Conservation (phyloP, 2,797 vertebrate genomes). For the Galago senegalensis region DNA sequence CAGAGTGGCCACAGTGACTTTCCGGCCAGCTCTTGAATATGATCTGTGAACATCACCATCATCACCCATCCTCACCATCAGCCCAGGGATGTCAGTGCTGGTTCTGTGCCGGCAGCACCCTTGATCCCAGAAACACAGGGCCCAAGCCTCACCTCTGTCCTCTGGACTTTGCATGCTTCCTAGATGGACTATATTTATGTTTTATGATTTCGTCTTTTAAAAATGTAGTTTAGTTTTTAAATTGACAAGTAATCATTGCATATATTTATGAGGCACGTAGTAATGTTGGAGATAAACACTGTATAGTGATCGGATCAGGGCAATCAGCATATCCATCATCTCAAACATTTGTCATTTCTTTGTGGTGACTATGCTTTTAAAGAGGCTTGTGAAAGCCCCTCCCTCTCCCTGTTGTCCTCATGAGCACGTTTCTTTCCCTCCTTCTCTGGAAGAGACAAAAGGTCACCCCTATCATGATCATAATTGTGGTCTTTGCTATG, state of each 20-base stretch:
- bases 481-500: neutral
- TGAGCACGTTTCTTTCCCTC: neutral
- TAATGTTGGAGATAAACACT: neutral
- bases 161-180: neutral
- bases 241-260: neutral
- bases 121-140: neutral
- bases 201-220: neutral
- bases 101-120: too few species aligned
- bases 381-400: neutral
- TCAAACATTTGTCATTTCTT: neutral
- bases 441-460: neutral
- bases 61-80: too few species aligned
- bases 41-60: neutral
- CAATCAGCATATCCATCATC: neutral
- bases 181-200: neutral
- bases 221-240: neutral
- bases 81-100: neutral
- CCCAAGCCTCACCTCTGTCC: neutral
- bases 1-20: neutral
- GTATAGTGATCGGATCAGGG: neutral
- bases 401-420: rapidly evolving
- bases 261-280: neutral
- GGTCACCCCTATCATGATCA: neutral
- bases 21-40: too few species aligned
- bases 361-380: neutral